Evolutionary conservation across 2,888 invertebrate species (phyloP).

Genomic region (Clusia tigrina): DNA sequence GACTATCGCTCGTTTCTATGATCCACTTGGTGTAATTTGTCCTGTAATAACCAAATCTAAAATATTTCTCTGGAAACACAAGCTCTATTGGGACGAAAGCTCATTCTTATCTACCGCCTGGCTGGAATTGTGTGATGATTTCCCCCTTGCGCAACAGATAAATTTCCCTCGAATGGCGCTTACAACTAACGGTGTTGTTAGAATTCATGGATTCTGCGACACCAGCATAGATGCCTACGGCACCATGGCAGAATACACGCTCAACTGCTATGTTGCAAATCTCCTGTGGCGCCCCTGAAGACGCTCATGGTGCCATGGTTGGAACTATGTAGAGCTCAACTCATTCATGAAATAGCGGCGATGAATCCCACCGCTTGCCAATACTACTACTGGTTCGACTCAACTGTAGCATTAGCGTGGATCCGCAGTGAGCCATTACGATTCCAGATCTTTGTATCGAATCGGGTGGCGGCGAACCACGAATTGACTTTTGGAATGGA

Average conservation of each 20-base stretch:
- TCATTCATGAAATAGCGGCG: slow-evolving; percentile 9
- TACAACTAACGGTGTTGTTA: not conserved
- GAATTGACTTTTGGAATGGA: slow-evolving; percentile 19
- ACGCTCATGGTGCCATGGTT: slow-evolving; percentile 26
- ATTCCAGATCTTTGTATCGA: slow-evolving; percentile 5
- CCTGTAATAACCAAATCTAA: too few species aligned
- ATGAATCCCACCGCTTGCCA: not conserved
- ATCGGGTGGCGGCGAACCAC: slow-evolving; percentile 1
- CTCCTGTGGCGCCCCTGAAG: slow-evolving; percentile 25
- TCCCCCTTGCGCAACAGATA: slow-evolving; percentile 14
- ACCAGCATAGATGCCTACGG: slow-evolving; percentile 28
- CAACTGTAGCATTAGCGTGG: slow-evolving; percentile 25
- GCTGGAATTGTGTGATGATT: slow-evolving; percentile 16
- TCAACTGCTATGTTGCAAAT: slow-evolving; percentile 24
- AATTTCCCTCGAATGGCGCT: slow-evolving; percentile 22
- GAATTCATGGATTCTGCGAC: slow-evolving; percentile 31
- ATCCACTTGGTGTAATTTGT: too few species aligned
- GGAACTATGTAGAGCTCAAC: slow-evolving; percentile 25
- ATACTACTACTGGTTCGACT: slow-evolving; percentile 27
- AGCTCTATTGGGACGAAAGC: slow-evolving; percentile 33
- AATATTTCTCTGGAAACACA: slow-evolving; percentile 33
- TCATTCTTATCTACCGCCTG: slow-evolving; percentile 14
- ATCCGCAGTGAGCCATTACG: slow-evolving; percentile 10
- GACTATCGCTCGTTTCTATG: too few species aligned
- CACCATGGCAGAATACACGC: too few species aligned